Base-by-base conservation (phyloP, 2,888 invertebrate genomes). In the Onthophagus sagittarius region DNA sequence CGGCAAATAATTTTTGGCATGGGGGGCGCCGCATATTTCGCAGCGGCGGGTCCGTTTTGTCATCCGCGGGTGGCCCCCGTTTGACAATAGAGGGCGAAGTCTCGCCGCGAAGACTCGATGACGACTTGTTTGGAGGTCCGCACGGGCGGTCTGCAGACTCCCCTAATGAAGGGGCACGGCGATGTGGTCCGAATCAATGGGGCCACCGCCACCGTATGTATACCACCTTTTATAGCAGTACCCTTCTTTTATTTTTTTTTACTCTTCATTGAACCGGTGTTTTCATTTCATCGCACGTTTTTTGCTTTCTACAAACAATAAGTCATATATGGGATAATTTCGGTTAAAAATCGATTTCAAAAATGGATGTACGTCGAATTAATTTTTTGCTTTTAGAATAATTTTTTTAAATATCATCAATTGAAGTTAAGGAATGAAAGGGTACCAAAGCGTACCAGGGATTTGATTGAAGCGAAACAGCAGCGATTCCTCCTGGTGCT, bases 21-120 rank as follows among this genome's bases (percentile, higher is more conserved):
- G 74, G 73, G 72, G 65, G 65, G 65, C 75, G 73, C 72, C 72
- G 70, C 65, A 65, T 15, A 32, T 32, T 31, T 31, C 69, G 62
- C 64, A 71, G 33, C 70, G 70, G 78, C 78, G 78, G 79, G 79
- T 79, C 79, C 79, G 78, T 79, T 79, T 76, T 79, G 77, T 77
- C 77, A 74, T 71, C 77, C 63, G 71, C 71, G 77, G 76, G 78
- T 77, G 78, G 77, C 75, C 74, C 73, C 71, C 63, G 75, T 75
- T 71, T 75, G 76, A 79, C 79, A 79, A 79, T 76, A 75, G 71
- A 72, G 63, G 67, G 70, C 70, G 77, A 71, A 69, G 33, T 64
- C 23, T 65, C 71, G 73, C 70, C 74, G 76, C 74, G 71, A 70
- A 72, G 73, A 67, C 67, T 67, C 72, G 72, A 77, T 75, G 75